Base-by-base conservation (phyloP, 2,797 vertebrate species). In the Novumbra hubbsi region DNA sequence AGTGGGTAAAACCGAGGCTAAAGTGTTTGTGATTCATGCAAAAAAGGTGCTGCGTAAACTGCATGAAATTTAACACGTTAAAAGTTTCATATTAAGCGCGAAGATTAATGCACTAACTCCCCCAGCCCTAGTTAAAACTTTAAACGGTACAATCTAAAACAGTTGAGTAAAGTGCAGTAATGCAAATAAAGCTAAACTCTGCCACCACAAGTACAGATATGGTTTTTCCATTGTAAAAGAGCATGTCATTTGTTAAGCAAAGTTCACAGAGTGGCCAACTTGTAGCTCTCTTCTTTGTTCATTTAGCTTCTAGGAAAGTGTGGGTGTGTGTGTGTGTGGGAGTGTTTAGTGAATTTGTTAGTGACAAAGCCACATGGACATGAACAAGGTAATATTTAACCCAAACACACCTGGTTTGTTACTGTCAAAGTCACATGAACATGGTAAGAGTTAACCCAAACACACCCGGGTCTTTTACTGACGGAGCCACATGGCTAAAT, bases 231-330 rank as follows among this genome's bases (percentile, higher is more conserved):
- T 38, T 68, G 60, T 69, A 27, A 34, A 52, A 57, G 32, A 65
- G 71, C 75, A 68, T 65, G 63, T 79, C 70, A 86, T 86, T 86
- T 86, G 83, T 76, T 86, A 83, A 77, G 73, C 85, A 85, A 86
- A 82, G 73, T 4, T 11, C 50, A 76, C 72, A 65, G 57, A 24
- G 62, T 41, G 75, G 21, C 63, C 38, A 72, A 77, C 75, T 45
- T 12, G 6, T 45, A 1, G 7, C 79, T 73, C 52, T 67, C 76
- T 67, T 78, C 74, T 77, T 81, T 82, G 81, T 79, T 74, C 72
- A 48, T 82, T 80, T 70, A 71, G 75, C 80, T 81, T 80, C 76
- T 77, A 81, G 80, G 57, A 11, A 62, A 7, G 7, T 21, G 19
- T 21, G 57, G 9, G 24, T 27, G 24, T 27, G 57, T 5, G 57